These are phyloP conservation scores for Imbricaverruca yamaguchii DNA, from an alignment of 2,888 invertebrate species.

Conservation along the genomic window DNA sequence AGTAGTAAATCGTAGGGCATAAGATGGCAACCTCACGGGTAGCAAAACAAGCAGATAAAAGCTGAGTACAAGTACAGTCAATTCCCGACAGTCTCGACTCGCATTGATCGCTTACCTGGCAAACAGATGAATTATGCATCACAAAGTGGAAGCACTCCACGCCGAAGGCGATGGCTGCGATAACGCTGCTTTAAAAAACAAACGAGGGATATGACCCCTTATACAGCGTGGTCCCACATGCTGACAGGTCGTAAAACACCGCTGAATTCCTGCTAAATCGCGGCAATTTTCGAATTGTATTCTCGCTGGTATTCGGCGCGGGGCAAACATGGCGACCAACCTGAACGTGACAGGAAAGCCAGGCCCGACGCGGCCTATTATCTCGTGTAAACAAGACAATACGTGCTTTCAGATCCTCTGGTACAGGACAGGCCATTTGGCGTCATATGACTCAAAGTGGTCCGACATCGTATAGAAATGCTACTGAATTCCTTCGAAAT, in stretches of 20 bases:
- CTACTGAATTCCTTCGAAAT: background rate
- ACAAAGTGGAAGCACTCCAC: background rate
- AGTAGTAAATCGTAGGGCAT: too few species aligned
- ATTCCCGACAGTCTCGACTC: too few species aligned
- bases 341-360: background rate
- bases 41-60: too few species aligned
- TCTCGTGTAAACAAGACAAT: slow-evolving; percentile 3
- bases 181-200: slow-evolving; percentile 3
- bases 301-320: background rate
- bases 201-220: background rate
- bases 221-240: slow-evolving; percentile 6
- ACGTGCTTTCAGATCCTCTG: background rate
- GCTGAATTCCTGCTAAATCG: background rate
- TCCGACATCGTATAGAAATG: background rate
- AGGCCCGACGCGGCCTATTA: background rate
- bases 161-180: background rate
- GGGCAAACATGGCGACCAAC: background rate
- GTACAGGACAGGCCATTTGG: background rate
- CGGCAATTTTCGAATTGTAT: background rate
- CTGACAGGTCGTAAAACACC: background rate
- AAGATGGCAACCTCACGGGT: too few species aligned
- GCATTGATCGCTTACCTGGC: background rate
- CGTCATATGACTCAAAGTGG: background rate
- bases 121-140: slow-evolving; percentile 18
- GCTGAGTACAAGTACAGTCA: too few species aligned